These are phyloP conservation scores for Pseudococcus viburni DNA, from an alignment of 2,888 invertebrate genomes.

Conservation along the genomic window DNA sequence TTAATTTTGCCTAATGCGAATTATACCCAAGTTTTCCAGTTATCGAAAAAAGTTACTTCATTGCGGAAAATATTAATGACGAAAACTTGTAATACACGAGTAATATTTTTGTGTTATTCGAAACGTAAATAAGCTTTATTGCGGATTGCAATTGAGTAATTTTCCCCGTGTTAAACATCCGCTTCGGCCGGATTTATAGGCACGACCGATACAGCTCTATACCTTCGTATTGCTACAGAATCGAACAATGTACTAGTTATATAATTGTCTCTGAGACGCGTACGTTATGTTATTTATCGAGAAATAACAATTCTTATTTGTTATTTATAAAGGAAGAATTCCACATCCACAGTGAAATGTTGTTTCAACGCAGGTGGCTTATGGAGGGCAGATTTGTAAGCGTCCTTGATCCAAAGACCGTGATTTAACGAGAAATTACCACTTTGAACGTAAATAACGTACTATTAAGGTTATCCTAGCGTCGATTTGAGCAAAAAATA, in stretches of 20 bases:
- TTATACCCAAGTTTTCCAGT: background rate
- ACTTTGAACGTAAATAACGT: conserved; percentile 31
- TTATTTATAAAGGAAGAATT: conserved; percentile 57
- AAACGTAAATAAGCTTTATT: conserved; percentile 12
- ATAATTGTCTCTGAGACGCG: conserved; percentile 22
- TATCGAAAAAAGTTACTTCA: conserved; percentile 12
- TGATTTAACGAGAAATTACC: conserved; percentile 50
- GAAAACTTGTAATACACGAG: background rate
- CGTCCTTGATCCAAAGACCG: conserved; percentile 55
- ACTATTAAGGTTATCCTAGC: background rate
- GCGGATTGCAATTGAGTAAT: conserved; percentile 22
- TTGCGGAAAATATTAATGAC: conserved; percentile 45
- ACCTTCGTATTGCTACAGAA: background rate
- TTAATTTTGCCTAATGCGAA: conserved; percentile 39
- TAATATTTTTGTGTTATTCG: background rate
- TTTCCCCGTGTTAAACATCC: conserved; percentile 5
- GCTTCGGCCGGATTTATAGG: conserved; percentile 8
- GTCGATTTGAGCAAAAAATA: background rate
- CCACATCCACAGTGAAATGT: conserved; percentile 37
- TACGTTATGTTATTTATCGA: conserved; percentile 45
- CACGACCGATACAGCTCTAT: background rate
- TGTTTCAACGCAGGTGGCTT: conserved; percentile 51
- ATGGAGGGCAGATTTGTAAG: conserved; percentile 54
- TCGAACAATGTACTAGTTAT: conserved; percentile 43
- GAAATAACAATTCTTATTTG: conserved; percentile 51